phyloP scores from a whole-genome alignment of 23 tunicate genomes.

The Phallusia fumigata region DNA sequence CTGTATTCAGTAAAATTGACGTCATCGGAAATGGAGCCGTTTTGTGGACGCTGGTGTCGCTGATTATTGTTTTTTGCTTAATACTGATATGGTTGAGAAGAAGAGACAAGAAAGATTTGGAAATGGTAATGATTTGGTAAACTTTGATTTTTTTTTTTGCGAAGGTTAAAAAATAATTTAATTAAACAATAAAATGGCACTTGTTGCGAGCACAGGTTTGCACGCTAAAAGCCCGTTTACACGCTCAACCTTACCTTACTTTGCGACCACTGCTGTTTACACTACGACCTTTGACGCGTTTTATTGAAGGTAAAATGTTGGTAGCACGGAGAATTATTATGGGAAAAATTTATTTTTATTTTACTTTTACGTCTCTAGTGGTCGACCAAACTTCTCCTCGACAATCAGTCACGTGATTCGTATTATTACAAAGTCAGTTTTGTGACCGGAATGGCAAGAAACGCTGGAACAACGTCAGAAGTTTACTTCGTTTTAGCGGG shows the following conservation, averaged over 20 bases:
- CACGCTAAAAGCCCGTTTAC: too few relatives aligned
- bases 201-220: too few relatives aligned
- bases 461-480: constrained; percentile 38
- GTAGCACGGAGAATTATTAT: too few relatives aligned
- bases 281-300: too few relatives aligned
- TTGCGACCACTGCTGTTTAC: too few relatives aligned
- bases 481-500: constrained; percentile 33
- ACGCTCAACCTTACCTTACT: too few relatives aligned
- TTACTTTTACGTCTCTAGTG: constrained; percentile 19
- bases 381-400: constrained; percentile 25
- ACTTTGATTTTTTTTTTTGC: too few relatives aligned
- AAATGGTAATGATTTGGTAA: too few relatives aligned
- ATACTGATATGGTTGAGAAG: constrained; percentile 32
- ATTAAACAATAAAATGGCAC: too few relatives aligned
- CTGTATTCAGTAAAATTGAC: constrained; percentile 53
- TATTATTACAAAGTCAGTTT: constrained; percentile 51
- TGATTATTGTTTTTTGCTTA: constrained; percentile 15
- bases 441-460: constrained; percentile 37
- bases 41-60: constrained; percentile 31
- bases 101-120: constrained; percentile 40
- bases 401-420: constrained; percentile 12
- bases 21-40: constrained; percentile 47
- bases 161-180: too few relatives aligned
- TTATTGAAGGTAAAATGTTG: too few relatives aligned
- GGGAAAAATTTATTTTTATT: too few relatives aligned